Evolutionary conservation across 2,888 invertebrate species (phyloP).

Genomic region (Hypselothyrea guttata): DNA sequence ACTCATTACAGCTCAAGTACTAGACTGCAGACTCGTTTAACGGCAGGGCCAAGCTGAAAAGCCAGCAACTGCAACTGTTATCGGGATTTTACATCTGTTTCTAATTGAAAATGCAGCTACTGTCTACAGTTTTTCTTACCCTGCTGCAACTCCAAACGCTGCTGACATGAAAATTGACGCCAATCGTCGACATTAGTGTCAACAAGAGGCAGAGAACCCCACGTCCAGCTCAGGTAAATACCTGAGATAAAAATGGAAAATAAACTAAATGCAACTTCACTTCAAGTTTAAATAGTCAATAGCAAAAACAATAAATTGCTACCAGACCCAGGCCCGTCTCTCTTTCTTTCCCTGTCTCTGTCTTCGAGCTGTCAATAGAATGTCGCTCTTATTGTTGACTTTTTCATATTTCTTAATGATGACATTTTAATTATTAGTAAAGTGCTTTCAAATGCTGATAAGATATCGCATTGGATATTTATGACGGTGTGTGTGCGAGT

Average conservation of each 20-base stretch:
- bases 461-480: conserved; percentile 74
- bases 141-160: conserved; percentile 36
- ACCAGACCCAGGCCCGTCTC: conserved; percentile 17
- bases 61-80: conserved; percentile 48
- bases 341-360: not conserved
- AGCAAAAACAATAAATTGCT: conserved; percentile 66
- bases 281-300: conserved; percentile 67
- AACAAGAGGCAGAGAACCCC: conserved; percentile 43
- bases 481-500: conserved; percentile 34
- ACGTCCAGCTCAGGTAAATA: conserved; percentile 43
- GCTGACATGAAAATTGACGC: conserved; percentile 78
- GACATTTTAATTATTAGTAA: conserved; percentile 81
- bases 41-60: conserved; percentile 37
- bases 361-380: conserved; percentile 24
- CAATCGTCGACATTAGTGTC: conserved; percentile 78
- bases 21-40: conserved; percentile 34
- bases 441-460: conserved; percentile 75
- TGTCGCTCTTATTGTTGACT: conserved; percentile 59
- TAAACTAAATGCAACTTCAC: conserved; percentile 3
- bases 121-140: conserved; percentile 43
- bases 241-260: not conserved
- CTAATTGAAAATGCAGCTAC: conserved; percentile 81
- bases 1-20: conserved; percentile 75
- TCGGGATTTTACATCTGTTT: conserved; percentile 79
- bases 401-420: conserved; percentile 79